Conservation (phyloP, 2,888 invertebrate species). For the Seira sanloemensis region DNA sequence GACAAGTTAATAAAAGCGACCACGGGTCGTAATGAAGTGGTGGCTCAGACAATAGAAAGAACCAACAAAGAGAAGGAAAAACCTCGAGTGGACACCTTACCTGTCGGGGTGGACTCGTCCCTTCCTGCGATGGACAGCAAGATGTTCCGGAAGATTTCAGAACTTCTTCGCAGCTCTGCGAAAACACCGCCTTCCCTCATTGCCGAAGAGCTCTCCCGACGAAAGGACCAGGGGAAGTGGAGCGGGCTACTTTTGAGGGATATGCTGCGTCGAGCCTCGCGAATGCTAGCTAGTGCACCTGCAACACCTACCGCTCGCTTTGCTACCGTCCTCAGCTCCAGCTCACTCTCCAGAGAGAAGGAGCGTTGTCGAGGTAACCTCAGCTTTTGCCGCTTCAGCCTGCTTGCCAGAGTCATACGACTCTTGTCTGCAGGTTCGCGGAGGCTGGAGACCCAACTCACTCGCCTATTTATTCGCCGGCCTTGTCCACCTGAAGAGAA, state of each 20-base stretch:
- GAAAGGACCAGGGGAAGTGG: constrained; percentile 74
- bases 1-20: constrained; percentile 21
- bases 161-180: constrained; percentile 76
- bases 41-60: no score
- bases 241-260: constrained; percentile 75
- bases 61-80: no score
- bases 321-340: constrained; percentile 73
- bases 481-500: constrained; percentile 63
- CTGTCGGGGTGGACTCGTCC: constrained; percentile 74
- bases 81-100: constrained; percentile 38
- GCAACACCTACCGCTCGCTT: constrained; percentile 73
- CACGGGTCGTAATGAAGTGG: not conserved
- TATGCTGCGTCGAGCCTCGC: constrained; percentile 75
- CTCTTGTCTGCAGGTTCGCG: constrained; percentile 72
- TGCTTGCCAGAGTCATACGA: constrained; percentile 70
- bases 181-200: constrained; percentile 75
- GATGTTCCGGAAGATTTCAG: constrained; percentile 76
- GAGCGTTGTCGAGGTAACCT: constrained; percentile 74
- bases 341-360: constrained; percentile 75
- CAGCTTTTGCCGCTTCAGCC: constrained; percentile 71
- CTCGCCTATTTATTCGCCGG: constrained; percentile 74
- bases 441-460: constrained; percentile 74
- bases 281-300: constrained; percentile 72
- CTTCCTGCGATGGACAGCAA: constrained; percentile 76
- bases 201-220: constrained; percentile 72